Percentiles rank a stretch among this genome's conserved stretches.
These are phyloP conservation scores for Thymelicus sylvestris DNA, from an alignment of 2,888 invertebrate genomes.

Conservation along the genomic window DNA sequence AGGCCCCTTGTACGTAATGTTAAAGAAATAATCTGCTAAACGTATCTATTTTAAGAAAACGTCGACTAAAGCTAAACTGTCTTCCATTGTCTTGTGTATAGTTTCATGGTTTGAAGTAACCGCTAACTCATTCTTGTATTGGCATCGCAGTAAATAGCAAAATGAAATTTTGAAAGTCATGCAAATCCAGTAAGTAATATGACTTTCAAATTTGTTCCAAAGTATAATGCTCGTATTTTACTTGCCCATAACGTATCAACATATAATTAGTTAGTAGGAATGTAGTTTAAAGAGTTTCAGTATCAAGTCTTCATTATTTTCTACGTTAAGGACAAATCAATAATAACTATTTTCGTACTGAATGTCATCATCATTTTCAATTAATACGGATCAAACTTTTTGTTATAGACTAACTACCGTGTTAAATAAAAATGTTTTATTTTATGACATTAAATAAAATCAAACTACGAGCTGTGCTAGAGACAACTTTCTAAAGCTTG, in stretches of 20 bases:
- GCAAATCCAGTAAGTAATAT: constrained; percentile 15
- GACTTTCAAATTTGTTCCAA: constrained; percentile 11
- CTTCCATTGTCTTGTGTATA: constrained; percentile 27
- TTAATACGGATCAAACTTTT: no score
- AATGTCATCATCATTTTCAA: no score
- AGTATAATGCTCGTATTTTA: background rate
- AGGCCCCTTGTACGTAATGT: constrained; percentile 25
- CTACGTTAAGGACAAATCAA: no score
- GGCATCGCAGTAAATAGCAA: constrained; percentile 15
- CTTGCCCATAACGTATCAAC: background rate
- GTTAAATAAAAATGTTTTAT: no score
- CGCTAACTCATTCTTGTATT: constrained; percentile 28
- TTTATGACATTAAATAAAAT: no score
- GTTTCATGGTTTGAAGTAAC: constrained; percentile 7
- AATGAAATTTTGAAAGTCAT: constrained; percentile 9
- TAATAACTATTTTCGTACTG: no score
- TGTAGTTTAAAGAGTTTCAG: background rate
- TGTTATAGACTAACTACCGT: no score
- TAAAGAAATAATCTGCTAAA: constrained; percentile 27
- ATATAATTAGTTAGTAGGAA: no score
- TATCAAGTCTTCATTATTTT: background rate
- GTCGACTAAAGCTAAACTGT: constrained; percentile 12
- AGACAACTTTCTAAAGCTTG: background rate
- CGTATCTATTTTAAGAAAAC: constrained; percentile 25
- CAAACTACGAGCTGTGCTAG: no score